Percentiles rank a stretch among this genome's conserved stretches.
These are phyloP conservation scores for Orycteropus afer DNA, from an alignment of 2,113 vertebrate genomes.

Conservation along the genomic window DNA sequence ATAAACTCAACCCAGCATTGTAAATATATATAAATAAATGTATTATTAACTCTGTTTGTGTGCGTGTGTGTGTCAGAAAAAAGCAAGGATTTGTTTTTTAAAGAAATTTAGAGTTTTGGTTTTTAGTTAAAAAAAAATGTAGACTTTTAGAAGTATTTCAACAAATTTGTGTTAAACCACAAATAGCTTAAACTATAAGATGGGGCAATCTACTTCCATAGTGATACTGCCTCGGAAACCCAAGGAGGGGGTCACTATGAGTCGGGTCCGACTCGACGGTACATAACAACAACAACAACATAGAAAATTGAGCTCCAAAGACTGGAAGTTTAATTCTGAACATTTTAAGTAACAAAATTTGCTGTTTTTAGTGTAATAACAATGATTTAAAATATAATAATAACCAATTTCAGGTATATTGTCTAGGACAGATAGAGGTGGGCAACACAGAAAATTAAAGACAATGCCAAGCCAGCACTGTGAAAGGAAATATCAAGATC, in stretches of 20 bases:
- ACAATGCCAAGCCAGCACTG: not conserved
- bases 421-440: not conserved
- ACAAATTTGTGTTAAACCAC: not conserved
- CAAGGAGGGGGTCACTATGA: too few species aligned
- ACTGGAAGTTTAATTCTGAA: slow-evolving; percentile 39
- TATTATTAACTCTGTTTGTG: too few species aligned
- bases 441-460: not conserved
- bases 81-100: not conserved
- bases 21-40: too few species aligned
- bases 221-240: too few species aligned
- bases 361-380: not conserved
- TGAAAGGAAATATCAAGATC: not conserved
- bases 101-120: not conserved
- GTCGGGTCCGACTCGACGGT: too few species aligned
- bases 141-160: slow-evolving; percentile 15
- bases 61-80: not conserved
- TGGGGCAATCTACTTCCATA: too few species aligned
- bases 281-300: too few species aligned
- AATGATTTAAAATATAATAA: slow-evolving; percentile 25
- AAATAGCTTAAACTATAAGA: slow-evolving; percentile 11
- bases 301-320: not conserved
- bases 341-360: slow-evolving; percentile 34
- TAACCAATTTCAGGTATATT: not conserved
- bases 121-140: not conserved
- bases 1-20: slow-evolving; percentile 31